A percentile compares a stretch with the other conserved stretches of the same genome.
These are phyloP conservation scores for Chelonia mydas DNA, from an alignment of 2,797 vertebrate genomes.

Conservation along the genomic window DNA sequence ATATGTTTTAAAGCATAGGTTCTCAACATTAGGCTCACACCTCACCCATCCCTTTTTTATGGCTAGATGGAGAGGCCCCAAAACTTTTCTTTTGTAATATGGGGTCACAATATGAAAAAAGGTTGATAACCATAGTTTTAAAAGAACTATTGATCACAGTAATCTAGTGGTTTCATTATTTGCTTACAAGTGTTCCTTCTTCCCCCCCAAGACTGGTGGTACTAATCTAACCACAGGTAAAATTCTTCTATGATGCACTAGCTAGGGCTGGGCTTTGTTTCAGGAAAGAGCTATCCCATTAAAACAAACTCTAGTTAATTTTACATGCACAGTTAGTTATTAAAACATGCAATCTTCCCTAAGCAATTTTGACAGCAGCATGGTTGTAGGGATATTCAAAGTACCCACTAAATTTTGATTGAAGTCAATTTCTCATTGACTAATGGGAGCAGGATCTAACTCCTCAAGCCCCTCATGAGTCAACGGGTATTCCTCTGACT, in stretches of 20 bases:
- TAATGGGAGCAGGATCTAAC: background rate
- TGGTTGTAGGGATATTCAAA: constrained; percentile 4
- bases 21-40: background rate
- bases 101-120: background rate
- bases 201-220: background rate
- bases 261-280: background rate
- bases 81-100: background rate
- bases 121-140: background rate
- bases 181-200: background rate
- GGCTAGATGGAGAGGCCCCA: background rate
- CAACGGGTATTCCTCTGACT: background rate
- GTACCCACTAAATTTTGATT: background rate
- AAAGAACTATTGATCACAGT: background rate
- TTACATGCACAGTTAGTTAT: background rate
- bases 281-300: background rate
- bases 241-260: background rate
- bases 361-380: background rate
- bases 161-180: background rate
- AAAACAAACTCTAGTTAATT: background rate
- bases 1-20: background rate
- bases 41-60: background rate
- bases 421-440: background rate
- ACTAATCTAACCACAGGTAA: background rate
- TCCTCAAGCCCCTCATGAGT: background rate
- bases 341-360: background rate